phyloP scores from a whole-genome alignment of 2,113 vertebrate species.

The Paramisgurnus dabryanus region DNA sequence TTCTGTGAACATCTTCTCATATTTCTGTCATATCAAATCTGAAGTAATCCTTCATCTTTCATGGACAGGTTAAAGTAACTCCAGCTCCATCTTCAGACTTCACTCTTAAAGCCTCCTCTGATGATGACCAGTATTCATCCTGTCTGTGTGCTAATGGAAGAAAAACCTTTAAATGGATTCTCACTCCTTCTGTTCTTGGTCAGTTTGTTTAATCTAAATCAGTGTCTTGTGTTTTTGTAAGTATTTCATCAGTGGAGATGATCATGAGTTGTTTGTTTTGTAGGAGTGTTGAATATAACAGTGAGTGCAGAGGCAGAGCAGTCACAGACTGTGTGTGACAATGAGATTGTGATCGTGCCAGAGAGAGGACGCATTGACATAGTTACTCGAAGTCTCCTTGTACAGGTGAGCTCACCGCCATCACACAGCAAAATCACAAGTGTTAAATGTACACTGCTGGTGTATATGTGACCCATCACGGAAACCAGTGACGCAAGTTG shows the following conservation, averaged over 20 bases:
- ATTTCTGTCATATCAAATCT: not conserved
- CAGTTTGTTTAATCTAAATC: no score
- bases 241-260: no score
- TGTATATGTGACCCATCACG: no score
- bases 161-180: constrained; percentile 70
- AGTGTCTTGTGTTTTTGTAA: no score
- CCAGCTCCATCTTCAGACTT: constrained; percentile 67
- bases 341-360: constrained; percentile 73
- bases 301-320: constrained; percentile 75
- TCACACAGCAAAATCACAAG: not conserved
- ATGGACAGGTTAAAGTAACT: constrained; percentile 68
- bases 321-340: constrained; percentile 68
- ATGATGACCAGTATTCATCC: constrained; percentile 62
- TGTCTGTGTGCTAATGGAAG: constrained; percentile 70
- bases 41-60: constrained; percentile 45
- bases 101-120: constrained; percentile 64
- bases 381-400: constrained; percentile 75
- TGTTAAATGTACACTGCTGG: no score
- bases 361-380: constrained; percentile 76
- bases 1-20: not conserved
- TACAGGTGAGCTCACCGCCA: constrained; percentile 72
- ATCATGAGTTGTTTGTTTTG: not conserved
- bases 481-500: no score
- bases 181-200: constrained; percentile 73
- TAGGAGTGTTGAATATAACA: constrained; percentile 77